Percentiles rank a stretch among this genome's conserved stretches.
Evolutionary conservation across 2,113 vertebrate species (phyloP).

Genomic region (Equus quagga): DNA sequence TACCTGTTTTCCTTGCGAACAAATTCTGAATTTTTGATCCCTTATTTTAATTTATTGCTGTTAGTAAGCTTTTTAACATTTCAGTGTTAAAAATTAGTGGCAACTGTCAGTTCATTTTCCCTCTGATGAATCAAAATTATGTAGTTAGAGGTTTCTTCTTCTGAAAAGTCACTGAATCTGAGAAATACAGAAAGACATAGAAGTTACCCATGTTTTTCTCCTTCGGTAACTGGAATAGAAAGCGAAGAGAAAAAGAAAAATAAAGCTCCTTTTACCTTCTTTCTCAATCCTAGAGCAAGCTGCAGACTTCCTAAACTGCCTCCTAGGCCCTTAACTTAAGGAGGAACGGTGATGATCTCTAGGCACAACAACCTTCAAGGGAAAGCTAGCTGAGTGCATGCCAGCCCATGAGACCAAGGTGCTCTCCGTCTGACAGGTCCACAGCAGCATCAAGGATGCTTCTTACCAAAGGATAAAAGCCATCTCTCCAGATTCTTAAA

Average conservation of each 20-base stretch:
- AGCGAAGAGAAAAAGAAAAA: neutral
- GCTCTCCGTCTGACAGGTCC: neutral
- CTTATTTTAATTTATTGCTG: neutral
- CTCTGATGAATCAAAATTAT: neutral
- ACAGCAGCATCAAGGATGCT: neutral
- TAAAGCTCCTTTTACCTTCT: neutral
- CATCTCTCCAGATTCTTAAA: neutral
- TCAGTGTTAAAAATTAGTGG: neutral
- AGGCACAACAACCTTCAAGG: neutral
- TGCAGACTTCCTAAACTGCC: neutral
- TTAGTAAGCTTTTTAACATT: conserved; percentile 47
- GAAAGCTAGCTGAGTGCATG: fast-evolving
- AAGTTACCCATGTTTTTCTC: neutral
- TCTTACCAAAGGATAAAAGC: neutral
- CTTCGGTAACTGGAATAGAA: neutral
- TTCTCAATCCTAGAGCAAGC: neutral
- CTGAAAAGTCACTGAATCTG: neutral
- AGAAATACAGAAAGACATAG: neutral
- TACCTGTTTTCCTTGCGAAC: neutral
- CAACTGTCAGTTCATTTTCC: neutral
- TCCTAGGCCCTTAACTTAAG: neutral
- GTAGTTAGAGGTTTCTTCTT: neutral
- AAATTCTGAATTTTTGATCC: neutral
- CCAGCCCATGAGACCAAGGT: neutral
- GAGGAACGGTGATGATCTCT: neutral